These are phyloP conservation scores for Epinephelus moara DNA, from an alignment of 2,113 vertebrate species.

Conservation along the genomic window DNA sequence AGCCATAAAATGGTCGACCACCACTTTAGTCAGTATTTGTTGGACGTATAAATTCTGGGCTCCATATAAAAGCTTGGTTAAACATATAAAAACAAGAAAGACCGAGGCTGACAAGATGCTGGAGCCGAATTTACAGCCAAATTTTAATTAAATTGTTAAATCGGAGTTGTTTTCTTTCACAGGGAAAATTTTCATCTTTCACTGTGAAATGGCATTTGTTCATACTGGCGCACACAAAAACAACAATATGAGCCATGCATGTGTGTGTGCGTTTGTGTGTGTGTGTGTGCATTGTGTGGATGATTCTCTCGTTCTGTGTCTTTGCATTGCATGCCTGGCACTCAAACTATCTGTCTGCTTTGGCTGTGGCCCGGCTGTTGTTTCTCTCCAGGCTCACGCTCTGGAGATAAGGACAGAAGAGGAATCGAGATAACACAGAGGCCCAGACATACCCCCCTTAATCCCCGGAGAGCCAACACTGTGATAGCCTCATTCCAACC, in stretches of 20 bases:
- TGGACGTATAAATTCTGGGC: constrained; percentile 40
- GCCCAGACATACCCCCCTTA: constrained; percentile 64
- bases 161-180: constrained; percentile 22
- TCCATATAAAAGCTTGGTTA: constrained; percentile 40
- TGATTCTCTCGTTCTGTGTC: constrained; percentile 51
- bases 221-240: constrained; percentile 37
- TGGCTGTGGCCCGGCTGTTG: constrained; percentile 75
- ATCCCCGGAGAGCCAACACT: constrained; percentile 68
- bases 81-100: constrained; percentile 31
- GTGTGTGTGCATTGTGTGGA: constrained; percentile 16
- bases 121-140: constrained; percentile 15
- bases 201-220: constrained; percentile 38
- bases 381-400: constrained; percentile 79
- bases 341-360: constrained; percentile 80
- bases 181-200: constrained; percentile 28
- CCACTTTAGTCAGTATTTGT: constrained; percentile 46
- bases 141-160: constrained; percentile 41
- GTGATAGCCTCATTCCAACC: constrained; percentile 73
- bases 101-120: constrained; percentile 33
- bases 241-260: constrained; percentile 28
- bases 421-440: constrained; percentile 74
- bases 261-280: not conserved
- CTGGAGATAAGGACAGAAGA: constrained; percentile 80
- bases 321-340: constrained; percentile 76
- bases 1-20: constrained; percentile 55